These are phyloP conservation scores for Zosterops borbonicus DNA, from an alignment of 2,113 vertebrate genomes.

Conservation along the genomic window DNA sequence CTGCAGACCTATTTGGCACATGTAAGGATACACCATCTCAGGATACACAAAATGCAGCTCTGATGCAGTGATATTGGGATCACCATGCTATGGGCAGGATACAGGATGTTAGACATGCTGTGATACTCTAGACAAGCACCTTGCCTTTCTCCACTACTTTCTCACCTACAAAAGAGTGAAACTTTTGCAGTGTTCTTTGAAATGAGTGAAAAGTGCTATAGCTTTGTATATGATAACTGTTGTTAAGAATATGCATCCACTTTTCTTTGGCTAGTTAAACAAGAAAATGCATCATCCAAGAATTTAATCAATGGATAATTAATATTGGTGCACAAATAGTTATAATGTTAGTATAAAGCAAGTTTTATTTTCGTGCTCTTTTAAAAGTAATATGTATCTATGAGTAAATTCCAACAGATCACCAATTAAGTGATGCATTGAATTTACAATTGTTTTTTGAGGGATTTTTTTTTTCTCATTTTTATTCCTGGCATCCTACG, in stretches of 20 bases:
- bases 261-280: neutral
- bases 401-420: neutral
- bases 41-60: neutral
- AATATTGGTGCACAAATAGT: neutral
- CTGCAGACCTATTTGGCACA: neutral
- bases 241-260: neutral
- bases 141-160: neutral
- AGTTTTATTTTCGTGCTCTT: neutral
- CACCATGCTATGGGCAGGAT: neutral
- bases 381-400: neutral
- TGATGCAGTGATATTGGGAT: neutral
- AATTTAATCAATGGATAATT: neutral
- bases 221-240: neutral
- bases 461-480: neutral
- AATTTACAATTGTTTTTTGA: neutral
- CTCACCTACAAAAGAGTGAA: neutral
- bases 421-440: neutral
- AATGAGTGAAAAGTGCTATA: neutral
- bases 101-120: no score
- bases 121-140: neutral
- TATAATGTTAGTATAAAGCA: neutral
- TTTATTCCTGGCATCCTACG: neutral
- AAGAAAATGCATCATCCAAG: neutral
- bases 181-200: neutral
- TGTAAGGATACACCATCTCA: neutral